Percentiles rank a stretch among this genome's conserved stretches.
Evolutionary conservation across 1,140 invertebrate species (phyloP).

Genomic region (Physella acuta): DNA sequence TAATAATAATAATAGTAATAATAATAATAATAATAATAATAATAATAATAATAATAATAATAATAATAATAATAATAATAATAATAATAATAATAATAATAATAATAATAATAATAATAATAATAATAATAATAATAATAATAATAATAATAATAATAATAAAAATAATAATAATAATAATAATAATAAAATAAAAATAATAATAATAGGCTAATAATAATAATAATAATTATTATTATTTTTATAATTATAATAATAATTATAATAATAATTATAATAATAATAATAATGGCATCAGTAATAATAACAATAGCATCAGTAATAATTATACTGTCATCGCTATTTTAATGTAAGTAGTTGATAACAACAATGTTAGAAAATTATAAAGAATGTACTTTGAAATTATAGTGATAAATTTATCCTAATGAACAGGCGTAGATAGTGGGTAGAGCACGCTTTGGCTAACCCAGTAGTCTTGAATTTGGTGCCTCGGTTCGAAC

Average conservation of each 20-base stretch:
- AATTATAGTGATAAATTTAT: too few relatives aligned
- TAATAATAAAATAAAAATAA: not conserved
- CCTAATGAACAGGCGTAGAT: too few relatives aligned
- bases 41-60: not conserved
- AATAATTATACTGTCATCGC: too few relatives aligned
- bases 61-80: not conserved
- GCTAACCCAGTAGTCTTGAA: too few relatives aligned
- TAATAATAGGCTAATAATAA: not conserved
- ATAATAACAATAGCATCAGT: not conserved
- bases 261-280: not conserved
- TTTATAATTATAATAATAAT: not conserved
- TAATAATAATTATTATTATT: not conserved
- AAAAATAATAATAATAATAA: not conserved
- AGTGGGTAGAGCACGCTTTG: too few relatives aligned
- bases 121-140: not conserved
- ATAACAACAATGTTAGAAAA: too few relatives aligned
- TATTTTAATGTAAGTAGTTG: too few relatives aligned
- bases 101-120: not conserved
- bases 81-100: not conserved
- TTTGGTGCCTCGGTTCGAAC: too few relatives aligned
- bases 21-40: not conserved
- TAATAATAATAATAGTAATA: not conserved
- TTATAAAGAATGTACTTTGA: too few relatives aligned
- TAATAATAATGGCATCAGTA: not conserved
- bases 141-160: not conserved